These are phyloP conservation scores for Diachasmimorpha longicaudata DNA, from an alignment of 1,140 invertebrate species.

Conservation along the genomic window DNA sequence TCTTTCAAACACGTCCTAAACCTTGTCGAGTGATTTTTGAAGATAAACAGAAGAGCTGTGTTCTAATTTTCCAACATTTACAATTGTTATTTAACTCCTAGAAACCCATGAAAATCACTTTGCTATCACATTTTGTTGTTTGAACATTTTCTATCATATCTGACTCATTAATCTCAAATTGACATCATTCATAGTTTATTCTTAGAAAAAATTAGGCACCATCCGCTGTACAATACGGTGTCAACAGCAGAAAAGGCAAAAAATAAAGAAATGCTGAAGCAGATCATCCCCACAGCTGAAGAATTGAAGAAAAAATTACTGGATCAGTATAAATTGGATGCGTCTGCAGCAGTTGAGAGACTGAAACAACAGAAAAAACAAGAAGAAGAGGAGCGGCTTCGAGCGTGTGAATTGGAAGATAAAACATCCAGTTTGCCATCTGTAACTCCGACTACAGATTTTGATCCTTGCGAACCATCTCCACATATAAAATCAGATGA, in stretches of 20 bases:
- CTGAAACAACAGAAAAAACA: slow-evolving; percentile 49
- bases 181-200: slow-evolving; percentile 70
- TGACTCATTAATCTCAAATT: not conserved
- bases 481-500: not conserved
- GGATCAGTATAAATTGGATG: slow-evolving; percentile 77
- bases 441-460: not conserved
- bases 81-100: too few species aligned
- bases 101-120: too few species aligned
- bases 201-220: slow-evolving; percentile 86
- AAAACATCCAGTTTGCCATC: not conserved
- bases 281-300: slow-evolving; percentile 86
- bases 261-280: slow-evolving; percentile 76
- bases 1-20: too few species aligned
- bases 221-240: slow-evolving; percentile 81
- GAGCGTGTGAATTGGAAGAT: slow-evolving; percentile 22
- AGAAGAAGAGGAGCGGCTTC: slow-evolving; percentile 55
- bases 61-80: too few species aligned
- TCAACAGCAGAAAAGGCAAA: slow-evolving; percentile 71
- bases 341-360: slow-evolving; percentile 56
- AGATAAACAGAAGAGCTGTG: too few species aligned
- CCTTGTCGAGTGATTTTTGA: too few species aligned
- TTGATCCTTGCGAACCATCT: not conserved
- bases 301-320: slow-evolving; percentile 80
- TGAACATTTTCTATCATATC: too few species aligned
- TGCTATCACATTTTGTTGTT: too few species aligned